Evolutionary conservation across 2,797 vertebrate species (phyloP).

Genomic region (Tangara arthus): DNA sequence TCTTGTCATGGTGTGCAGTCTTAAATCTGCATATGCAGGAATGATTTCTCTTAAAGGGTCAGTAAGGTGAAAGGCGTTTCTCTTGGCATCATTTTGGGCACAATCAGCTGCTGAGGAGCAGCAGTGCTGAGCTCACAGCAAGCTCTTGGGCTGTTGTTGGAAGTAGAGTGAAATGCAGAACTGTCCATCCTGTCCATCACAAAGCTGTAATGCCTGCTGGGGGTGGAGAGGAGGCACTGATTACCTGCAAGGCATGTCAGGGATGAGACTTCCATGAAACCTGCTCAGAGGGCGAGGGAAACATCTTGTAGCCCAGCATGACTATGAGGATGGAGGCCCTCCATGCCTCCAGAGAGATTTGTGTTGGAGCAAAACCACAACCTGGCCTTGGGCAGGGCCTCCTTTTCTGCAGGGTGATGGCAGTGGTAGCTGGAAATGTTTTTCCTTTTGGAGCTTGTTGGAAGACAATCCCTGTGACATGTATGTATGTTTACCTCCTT

Average conservation of each 20-base stretch:
- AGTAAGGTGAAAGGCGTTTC: background rate
- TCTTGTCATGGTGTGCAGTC: fast-evolving
- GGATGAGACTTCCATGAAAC: background rate
- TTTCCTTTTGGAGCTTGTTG: background rate
- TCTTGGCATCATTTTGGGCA: background rate
- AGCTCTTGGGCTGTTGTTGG: background rate
- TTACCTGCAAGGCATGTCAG: background rate
- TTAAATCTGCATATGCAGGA: background rate
- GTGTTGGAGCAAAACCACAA: background rate
- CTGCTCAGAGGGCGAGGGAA: background rate
- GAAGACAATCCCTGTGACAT: background rate
- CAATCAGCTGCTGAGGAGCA: background rate
- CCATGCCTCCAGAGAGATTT: background rate
- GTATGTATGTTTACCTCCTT: background rate
- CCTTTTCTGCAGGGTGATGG: background rate
- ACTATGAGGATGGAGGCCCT: background rate
- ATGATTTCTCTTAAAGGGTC: background rate
- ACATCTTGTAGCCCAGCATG: background rate
- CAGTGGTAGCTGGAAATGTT: background rate
- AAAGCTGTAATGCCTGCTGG: background rate
- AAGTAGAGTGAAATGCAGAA: background rate
- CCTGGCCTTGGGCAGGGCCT: background rate
- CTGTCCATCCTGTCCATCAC: background rate
- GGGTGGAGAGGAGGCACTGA: background rate
- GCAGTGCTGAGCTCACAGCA: background rate